Conservation (phyloP, 2,888 invertebrate species). For the Metallyticus violacea region DNA sequence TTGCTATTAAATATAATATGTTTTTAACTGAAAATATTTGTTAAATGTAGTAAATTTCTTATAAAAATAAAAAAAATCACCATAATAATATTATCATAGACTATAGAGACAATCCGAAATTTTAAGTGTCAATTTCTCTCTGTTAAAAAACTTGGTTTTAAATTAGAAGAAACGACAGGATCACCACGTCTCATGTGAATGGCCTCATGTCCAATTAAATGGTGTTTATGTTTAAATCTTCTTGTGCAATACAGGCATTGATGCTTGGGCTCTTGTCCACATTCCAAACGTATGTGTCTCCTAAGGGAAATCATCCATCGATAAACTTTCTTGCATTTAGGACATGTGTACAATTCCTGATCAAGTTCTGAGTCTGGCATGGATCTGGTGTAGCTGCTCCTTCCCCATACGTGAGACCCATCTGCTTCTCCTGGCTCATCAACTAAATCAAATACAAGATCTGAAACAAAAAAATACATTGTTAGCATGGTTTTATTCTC, state of each 20-base stretch:
- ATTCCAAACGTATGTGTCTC: conserved; percentile 38
- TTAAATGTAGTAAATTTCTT: too few relatives aligned
- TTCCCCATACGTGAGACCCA: not conserved
- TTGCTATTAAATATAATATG: too few relatives aligned
- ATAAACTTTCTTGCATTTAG: conserved; percentile 25
- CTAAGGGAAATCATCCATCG: conserved; percentile 34
- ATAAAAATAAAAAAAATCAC: not conserved
- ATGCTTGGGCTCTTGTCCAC: conserved; percentile 41
- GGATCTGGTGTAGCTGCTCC: not conserved
- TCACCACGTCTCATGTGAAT: not conserved
- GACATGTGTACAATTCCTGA: conserved; percentile 12
- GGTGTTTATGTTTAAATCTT: conserved; percentile 40
- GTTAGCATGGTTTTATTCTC: not conserved
- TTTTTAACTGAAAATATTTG: not conserved
- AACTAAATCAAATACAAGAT: not conserved
- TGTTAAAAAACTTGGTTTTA: not conserved
- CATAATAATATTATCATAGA: not conserved
- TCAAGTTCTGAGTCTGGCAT: conserved; percentile 12
- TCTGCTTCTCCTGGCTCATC: not conserved
- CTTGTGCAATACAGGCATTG: conserved; percentile 43
- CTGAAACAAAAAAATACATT: not conserved
- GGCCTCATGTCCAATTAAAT: conserved; percentile 19
- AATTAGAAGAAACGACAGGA: not conserved
- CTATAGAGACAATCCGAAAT: not conserved
- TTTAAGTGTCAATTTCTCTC: not conserved